Evolutionary conservation across 2,888 invertebrate species (phyloP), one percentile per base, ranked within the genome.

Genomic region (Hoplodrina blanda): DNA sequence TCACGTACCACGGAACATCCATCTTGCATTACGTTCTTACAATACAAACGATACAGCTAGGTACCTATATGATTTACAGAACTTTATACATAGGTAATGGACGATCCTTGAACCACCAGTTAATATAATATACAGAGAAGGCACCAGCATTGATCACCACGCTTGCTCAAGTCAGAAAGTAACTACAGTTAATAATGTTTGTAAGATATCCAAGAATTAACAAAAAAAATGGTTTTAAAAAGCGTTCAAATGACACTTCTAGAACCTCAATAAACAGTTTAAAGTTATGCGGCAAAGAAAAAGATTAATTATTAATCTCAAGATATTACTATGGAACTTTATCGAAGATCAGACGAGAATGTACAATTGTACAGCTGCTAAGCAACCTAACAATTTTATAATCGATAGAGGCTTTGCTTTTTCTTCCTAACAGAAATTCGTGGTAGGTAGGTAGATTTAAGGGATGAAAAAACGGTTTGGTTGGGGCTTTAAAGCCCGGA

Each of bases 341-440:
- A 20, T 41, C 33, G n/a, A 17, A 10, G n/a, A 19, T 7, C 19
- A 54, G 46, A 52, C 62, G 37, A 53, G 33, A 53, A 33, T 49
- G 62, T 59, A 25, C 37, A 17, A 53, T 25, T 49, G 62, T 59
- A 25, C 37, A 17, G 71, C 17, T 73, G 78, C 75, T 64, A 52
- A 71, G 78, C 78, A 78, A 78, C 78, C 71, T 50, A 75, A 78
- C 78, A 75, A 15, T 41, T 59, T 63, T 64, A 30, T n/a, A 64
- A 78, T 78, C 78, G 57, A 78, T 78, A 62, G 3, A 54, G 4
- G 54, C 52, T 37, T 50, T 19, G 17, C 17, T 13, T 61, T 75
- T 49, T 15, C 10, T 49, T 55, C 15, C 46, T 65, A 76, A 71
- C 65, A 76, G 46, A 70, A 33, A 57, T 44, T 25, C 17, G 20